Percentiles rank a stretch among this genome's conserved stretches.
These are phyloP conservation scores for Papilio polyxenes DNA, from an alignment of 1,140 invertebrate genomes.

Conservation along the genomic window DNA sequence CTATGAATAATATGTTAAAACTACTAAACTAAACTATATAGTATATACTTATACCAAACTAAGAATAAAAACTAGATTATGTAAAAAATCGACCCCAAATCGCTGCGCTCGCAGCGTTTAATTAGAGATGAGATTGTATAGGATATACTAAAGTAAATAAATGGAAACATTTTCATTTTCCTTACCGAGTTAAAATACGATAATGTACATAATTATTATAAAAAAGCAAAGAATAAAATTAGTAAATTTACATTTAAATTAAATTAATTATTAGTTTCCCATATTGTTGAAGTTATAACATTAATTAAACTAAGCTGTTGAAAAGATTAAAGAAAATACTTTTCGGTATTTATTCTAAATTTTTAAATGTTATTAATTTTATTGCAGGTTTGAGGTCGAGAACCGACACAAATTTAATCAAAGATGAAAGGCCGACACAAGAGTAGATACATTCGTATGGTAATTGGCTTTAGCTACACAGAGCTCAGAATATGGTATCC, in stretches of 20 bases:
- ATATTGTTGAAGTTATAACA: not conserved
- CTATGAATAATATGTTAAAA: too few species aligned
- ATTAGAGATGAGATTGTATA: not conserved
- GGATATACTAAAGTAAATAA: not conserved
- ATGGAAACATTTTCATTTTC: too few species aligned
- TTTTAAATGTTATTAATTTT: not conserved
- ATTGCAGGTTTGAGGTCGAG: not conserved
- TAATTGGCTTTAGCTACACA: not conserved
- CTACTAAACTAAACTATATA: too few species aligned
- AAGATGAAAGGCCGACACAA: conserved; percentile 9
- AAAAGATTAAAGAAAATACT: not conserved
- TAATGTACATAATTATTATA: too few species aligned
- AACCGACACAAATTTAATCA: conserved; percentile 14
- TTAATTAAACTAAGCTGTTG: not conserved
- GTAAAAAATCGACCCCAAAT: too few species aligned
- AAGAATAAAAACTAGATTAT: too few species aligned
- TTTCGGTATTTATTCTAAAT: not conserved
- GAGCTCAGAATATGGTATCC: not conserved
- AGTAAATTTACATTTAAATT: too few species aligned
- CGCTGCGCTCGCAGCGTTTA: too few species aligned
- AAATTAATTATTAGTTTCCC: too few species aligned
- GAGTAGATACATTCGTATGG: not conserved
- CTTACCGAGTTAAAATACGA: too few species aligned
- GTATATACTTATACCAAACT: too few species aligned
- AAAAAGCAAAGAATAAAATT: too few species aligned